Percentiles rank a stretch among this genome's conserved stretches.
Conservation (phyloP, 2,797 vertebrate genomes). For the Otus scops region DNA sequence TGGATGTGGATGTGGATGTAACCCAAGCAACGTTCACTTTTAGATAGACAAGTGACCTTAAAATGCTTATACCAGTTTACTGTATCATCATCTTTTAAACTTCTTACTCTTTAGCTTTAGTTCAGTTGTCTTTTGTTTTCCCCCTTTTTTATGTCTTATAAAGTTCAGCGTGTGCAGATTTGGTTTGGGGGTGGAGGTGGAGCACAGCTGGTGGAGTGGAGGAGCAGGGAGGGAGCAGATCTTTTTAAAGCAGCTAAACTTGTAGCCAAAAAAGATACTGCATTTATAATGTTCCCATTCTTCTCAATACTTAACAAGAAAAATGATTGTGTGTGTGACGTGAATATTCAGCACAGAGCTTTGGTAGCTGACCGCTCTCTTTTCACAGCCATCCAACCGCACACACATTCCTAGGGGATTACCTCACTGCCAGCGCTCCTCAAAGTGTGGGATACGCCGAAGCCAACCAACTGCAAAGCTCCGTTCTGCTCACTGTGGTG, state of each 20-base stretch:
- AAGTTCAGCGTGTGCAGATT: background rate
- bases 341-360: constrained; percentile 59
- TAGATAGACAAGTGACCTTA: background rate
- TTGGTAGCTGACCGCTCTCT: constrained; percentile 71
- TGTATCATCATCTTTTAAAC: background rate
- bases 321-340: constrained; percentile 65
- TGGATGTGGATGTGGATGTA: background rate
- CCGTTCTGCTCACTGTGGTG: background rate
- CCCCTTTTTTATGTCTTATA: background rate
- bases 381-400: constrained; percentile 77
- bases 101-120: background rate
- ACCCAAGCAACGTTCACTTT: background rate
- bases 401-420: constrained; percentile 75
- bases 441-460: constrained; percentile 28
- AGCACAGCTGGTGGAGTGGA: constrained; percentile 25
- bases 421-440: constrained; percentile 67
- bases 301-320: constrained; percentile 65
- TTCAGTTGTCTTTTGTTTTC: background rate
- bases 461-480: constrained; percentile 29
- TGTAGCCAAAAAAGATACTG: constrained; percentile 50
- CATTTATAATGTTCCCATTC: constrained; percentile 65
- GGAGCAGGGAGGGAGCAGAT: background rate
- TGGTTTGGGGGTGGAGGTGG: background rate
- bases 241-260: constrained; percentile 42
- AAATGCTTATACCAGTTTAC: background rate